Base-by-base conservation (phyloP, 2,113 vertebrate species). In the Manacus vitellinus region DNA sequence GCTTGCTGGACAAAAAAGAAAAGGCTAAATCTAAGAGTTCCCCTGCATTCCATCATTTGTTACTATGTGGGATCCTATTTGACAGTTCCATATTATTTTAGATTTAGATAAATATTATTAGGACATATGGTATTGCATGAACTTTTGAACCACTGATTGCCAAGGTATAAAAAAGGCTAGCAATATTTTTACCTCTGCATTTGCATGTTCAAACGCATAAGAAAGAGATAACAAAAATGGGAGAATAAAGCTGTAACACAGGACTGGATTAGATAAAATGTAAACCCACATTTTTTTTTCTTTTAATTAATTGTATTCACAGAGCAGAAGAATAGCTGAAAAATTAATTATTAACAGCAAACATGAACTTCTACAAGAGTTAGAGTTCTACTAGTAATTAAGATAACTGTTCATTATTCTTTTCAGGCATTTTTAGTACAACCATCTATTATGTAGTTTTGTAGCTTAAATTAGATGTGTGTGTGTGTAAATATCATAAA, bases 31-130 rank as follows among this genome's bases (percentile, higher is more conserved):
- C 94, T 97, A 93, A 97, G 98, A 97, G 98, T 98, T 95, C 96
- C 97, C 98, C 98, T 99, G 98, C 97, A 98, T 99, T 99, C 97
- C 98, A 98, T 99, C 99, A 99, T 98, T 97, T 90, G 96, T 98
- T 98, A 98, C 97, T 95, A 81, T 98, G 97, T 72, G 96, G 97
- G 98, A 99, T 99, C 98, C 98, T 98, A 96, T 97, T 95, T 97
- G 98, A 98, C 98, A 98, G 98, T 95, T 95, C 96, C 23, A 79
- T 97, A 97, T 97, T 97, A 96, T 97, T 97, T 97, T 95, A 97
- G 96, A 98, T 98, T 97, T 97, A 98, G 96, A 98, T 98, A 98
- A 97, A 98, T 98, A 97, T 98, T 98, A 98, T 97, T 91, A 95
- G 98, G 97, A 97, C 97, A 97, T 96, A 95, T 91, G 94, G 97